Evolutionary conservation across 1,140 invertebrate species (phyloP), one percentile per base, ranked within the genome.

Genomic region (Andricus grossulariae): DNA sequence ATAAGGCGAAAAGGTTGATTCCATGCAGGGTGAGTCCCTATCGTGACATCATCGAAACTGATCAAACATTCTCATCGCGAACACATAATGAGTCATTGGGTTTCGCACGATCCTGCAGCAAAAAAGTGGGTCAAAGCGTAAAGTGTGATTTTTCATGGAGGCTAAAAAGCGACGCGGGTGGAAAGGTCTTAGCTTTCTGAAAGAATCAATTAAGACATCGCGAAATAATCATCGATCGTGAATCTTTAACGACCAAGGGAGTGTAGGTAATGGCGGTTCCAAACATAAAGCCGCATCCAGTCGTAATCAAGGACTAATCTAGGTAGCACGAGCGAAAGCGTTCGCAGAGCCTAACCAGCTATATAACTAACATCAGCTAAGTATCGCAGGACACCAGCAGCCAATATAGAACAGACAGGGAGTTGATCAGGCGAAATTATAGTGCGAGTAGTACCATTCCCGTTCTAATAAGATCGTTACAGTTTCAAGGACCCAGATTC

Each of bases 401-500:
- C 55, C 8, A 60, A 19, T 18, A 60, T 60, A 60, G 55, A 60
- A 25, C 21, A 11, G 25, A 60, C 57, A 32, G 15, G 11, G 57
- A 66, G 25, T 66, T 66, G 57, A 66, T 66, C 57, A 66, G 57
- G 39, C 57, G 39, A 66, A 66, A 45, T 66, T 66, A 66, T 66
- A 66, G 60, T 66, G 60, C 60, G 57, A 66, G 57, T 15, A 39
- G 60, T 32, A 32, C 16, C 45, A 73, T 78, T 50, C 72, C 18
- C 54, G 51, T 55, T 55, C 73, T 83, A 80, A 78, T 66, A 80
- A 83, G 81, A 84, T 73, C 71, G 19, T 74, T 66, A 70, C 60
- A 71, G 25, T 77, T 72, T 75, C 75, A 73, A 72, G 54, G 52
- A 45, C 45, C 25, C 66, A 72, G 72, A 73, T 75, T 75, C 39